Conservation (phyloP, 2,797 vertebrate genomes). For the Clamator glandarius region DNA sequence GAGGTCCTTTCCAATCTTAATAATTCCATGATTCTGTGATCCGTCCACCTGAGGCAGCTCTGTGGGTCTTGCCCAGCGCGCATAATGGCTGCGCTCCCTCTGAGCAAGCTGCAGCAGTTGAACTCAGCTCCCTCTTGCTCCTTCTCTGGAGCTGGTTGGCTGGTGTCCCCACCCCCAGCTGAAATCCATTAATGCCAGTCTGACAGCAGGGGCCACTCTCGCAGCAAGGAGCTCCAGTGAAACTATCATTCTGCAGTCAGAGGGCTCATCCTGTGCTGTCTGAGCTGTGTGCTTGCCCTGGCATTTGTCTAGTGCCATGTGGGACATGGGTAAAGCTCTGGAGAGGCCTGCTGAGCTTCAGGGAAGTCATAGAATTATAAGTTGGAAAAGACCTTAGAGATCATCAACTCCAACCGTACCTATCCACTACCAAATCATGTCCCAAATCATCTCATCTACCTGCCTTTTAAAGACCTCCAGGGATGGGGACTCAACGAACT, state of each 20-base stretch:
- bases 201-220: slow-evolving; percentile 3
- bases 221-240: slow-evolving; percentile 50
- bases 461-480: no score
- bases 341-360: background rate
- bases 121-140: background rate
- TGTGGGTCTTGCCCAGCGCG: background rate
- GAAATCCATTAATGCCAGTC: background rate
- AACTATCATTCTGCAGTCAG: slow-evolving; percentile 51
- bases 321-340: background rate
- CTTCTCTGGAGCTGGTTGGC: background rate
- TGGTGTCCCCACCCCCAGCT: background rate
- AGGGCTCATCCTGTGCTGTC: slow-evolving; percentile 47
- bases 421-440: no score
- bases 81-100: background rate
- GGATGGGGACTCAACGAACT: no score
- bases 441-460: no score
- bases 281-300: slow-evolving; percentile 15
- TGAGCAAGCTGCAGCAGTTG: background rate
- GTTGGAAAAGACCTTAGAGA: no score
- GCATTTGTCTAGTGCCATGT: background rate
- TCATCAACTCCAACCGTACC: no score
- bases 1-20: no score
- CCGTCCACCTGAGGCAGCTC: background rate
- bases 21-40: no score
- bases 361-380: background rate